These are phyloP conservation scores for Ceyx margarethae DNA, from an alignment of 2,113 vertebrate species.

Conservation along the genomic window DNA sequence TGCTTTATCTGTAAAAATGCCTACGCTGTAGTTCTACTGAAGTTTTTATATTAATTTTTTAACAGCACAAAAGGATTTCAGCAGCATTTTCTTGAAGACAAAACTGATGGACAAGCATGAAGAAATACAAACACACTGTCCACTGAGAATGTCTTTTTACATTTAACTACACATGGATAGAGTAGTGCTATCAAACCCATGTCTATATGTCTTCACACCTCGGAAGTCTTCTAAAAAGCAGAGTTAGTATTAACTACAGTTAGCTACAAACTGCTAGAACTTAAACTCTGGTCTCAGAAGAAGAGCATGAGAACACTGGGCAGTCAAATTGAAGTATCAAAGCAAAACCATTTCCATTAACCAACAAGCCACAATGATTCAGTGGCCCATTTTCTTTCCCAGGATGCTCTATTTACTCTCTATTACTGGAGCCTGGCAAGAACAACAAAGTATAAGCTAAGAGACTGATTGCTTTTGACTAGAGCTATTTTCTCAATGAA, in stretches of 20 bases:
- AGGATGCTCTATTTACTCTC: background rate
- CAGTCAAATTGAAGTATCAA: background rate
- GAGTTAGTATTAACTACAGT: background rate
- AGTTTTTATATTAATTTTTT: background rate
- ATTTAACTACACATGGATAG: background rate
- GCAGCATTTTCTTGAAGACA: background rate
- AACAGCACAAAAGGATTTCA: background rate
- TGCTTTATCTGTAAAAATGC: background rate
- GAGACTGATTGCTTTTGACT: background rate
- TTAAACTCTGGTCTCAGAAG: background rate
- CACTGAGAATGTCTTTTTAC: background rate
- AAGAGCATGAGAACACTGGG: background rate
- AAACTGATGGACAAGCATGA: background rate
- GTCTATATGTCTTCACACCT: background rate
- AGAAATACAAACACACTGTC: background rate
- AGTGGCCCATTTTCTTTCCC: background rate
- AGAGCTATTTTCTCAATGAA: background rate
- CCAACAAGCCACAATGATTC: background rate
- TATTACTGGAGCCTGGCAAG: background rate
- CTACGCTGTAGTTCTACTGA: background rate
- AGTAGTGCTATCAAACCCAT: background rate
- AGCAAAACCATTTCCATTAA: background rate
- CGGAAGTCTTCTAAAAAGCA: background rate
- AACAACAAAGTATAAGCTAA: background rate
- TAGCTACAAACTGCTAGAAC: background rate